Evolutionary conservation across 2,797 vertebrate genomes (phyloP).

Genomic region (Sphenopsis melanotis): DNA sequence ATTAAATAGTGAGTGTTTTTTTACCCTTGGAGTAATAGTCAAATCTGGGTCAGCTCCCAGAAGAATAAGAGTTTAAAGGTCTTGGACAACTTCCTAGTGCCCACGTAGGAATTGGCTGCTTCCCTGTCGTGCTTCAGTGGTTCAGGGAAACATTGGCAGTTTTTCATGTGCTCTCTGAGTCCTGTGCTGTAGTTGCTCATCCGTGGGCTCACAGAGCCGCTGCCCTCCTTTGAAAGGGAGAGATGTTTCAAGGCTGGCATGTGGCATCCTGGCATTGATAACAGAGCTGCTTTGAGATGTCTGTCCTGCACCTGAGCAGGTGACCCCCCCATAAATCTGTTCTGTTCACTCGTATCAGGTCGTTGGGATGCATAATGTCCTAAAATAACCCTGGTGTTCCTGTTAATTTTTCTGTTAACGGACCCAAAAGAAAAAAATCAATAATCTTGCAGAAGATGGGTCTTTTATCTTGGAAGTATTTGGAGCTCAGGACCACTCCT

Average conservation of each 20-base stretch:
- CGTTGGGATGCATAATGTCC: neutral
- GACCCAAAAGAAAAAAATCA: neutral
- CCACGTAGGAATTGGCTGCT: accelerated
- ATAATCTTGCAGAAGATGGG: neutral
- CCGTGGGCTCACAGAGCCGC: neutral
- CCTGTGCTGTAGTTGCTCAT: neutral
- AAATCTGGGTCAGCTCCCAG: neutral
- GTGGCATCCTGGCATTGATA: neutral
- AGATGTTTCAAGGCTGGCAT: neutral
- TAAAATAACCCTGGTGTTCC: neutral
- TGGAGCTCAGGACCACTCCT: neutral
- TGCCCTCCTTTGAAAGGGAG: neutral
- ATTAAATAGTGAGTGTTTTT: neutral
- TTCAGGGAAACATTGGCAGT: neutral
- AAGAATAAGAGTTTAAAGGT: neutral
- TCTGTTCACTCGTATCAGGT: neutral
- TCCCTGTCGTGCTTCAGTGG: neutral
- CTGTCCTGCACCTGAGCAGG: neutral
- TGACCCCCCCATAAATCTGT: accelerated
- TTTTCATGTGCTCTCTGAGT: neutral
- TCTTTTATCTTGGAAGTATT: neutral
- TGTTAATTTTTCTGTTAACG: neutral
- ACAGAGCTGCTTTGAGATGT: neutral
- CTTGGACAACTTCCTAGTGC: neutral
- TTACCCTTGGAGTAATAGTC: neutral